These are phyloP conservation scores for Brevimyrus niger DNA, from an alignment of 2,113 vertebrate genomes.

Conservation along the genomic window DNA sequence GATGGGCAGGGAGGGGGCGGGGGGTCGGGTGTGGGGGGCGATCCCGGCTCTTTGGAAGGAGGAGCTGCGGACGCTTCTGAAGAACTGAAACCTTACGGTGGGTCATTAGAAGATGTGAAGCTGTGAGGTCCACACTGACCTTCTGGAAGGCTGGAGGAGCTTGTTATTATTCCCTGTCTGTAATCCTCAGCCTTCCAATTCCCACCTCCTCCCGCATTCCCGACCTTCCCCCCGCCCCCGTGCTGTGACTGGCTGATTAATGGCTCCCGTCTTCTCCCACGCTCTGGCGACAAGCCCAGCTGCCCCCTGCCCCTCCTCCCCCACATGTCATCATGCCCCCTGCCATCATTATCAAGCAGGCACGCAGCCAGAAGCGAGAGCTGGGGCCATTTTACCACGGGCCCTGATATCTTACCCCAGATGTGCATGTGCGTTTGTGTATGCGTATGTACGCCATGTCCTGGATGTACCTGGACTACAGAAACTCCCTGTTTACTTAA, in stretches of 20 bases:
- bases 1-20: no score
- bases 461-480: neutral
- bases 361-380: neutral
- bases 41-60: neutral
- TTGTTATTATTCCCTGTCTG: neutral
- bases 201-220: neutral
- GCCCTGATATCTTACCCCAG: neutral
- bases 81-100: neutral
- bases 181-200: neutral
- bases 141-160: neutral
- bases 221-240: neutral
- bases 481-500: neutral
- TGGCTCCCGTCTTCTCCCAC: neutral
- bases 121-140: neutral
- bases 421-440: neutral
- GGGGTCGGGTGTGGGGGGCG: no score
- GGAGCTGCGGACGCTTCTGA: neutral
- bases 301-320: no score
- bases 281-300: slow-evolving; percentile 3
- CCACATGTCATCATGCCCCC: neutral
- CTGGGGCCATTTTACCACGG: neutral
- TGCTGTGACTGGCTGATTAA: slow-evolving; percentile 18
- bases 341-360: neutral
- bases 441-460: neutral
- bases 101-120: neutral